Base-by-base conservation (phyloP, 2,888 invertebrate species). In the Amblyteles armatorius region DNA sequence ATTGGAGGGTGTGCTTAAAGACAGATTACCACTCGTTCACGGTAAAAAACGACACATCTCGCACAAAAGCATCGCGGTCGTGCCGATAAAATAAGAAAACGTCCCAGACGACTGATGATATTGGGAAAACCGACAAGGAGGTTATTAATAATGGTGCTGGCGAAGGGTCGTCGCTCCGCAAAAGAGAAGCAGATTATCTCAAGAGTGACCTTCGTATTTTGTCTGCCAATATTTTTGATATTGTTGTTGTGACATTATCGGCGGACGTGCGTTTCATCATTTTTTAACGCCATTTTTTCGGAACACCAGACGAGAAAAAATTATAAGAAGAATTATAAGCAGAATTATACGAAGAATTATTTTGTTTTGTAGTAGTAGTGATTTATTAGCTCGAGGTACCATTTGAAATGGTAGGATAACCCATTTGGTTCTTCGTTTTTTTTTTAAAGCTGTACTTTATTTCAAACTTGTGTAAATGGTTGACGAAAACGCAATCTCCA, bases 121-220 rank as follows among this genome's bases (percentile, higher is more conserved):
- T 29, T 60, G 33, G 50, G 79, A 84, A 69, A 77, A 68, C 68
- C 33, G 77, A 50, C 73, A 33, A 52, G 57, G 80, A 67, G 78
- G 72, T 84, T 81, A 87, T 87, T 87, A 84, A 85, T 87, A 83
- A 85, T 63, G 48, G 63, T 76, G 82, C 74, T 44, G 50, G 5
- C 36, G 55, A 69, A 60, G 68, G 52, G 60, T 57, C 79, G 29
- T 44, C 11, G 33, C 26, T 29, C 40, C 9, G 11, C 63, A 73
- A 81, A 77, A 79, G 79, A 78, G 44, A 19, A 19, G 5, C 40
- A 67, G 26, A 73, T 48, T 57, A n/a, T 44, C 26, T 77, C 76
- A 63, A 33, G 52, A 40, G 76, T 68, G 16, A 69, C 44, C 29
- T 11, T 52, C 63, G 19, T 60, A 76, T 82, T 29, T 82, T 72